Percentiles rank a stretch among this genome's conserved stretches.
Conservation (phyloP, 2,113 vertebrate species). For the Dolichallabes microphthalmus region DNA sequence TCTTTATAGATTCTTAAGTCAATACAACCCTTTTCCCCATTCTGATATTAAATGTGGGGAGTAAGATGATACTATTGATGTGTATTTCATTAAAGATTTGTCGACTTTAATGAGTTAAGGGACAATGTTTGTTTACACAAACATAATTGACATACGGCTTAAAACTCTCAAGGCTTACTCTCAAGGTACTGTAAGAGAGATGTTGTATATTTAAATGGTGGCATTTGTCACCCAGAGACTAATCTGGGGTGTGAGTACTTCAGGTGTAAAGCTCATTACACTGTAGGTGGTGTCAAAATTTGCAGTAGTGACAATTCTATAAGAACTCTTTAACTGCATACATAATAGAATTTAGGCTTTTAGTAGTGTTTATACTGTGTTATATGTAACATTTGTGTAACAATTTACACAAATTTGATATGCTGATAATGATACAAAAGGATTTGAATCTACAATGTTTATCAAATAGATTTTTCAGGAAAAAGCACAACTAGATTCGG, state of each 20-base stretch:
- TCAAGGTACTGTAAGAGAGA: neutral
- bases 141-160: neutral
- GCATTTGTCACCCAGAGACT: neutral
- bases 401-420: no score
- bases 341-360: no score
- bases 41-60: neutral
- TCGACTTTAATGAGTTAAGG: neutral
- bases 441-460: no score
- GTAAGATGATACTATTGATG: neutral
- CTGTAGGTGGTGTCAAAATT: neutral
- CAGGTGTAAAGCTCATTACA: neutral
- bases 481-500: no score
- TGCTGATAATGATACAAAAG: no score
- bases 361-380: no score
- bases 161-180: neutral
- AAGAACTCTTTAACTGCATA: no score
- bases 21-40: no score
- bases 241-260: neutral
- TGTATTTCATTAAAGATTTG: neutral
- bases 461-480: no score
- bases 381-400: no score
- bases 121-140: neutral
- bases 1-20: no score
- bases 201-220: constrained; percentile 1
- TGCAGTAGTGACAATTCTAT: neutral